Evolutionary conservation across 1,140 invertebrate species (phyloP).

Genomic region (Oppia nitens): DNA sequence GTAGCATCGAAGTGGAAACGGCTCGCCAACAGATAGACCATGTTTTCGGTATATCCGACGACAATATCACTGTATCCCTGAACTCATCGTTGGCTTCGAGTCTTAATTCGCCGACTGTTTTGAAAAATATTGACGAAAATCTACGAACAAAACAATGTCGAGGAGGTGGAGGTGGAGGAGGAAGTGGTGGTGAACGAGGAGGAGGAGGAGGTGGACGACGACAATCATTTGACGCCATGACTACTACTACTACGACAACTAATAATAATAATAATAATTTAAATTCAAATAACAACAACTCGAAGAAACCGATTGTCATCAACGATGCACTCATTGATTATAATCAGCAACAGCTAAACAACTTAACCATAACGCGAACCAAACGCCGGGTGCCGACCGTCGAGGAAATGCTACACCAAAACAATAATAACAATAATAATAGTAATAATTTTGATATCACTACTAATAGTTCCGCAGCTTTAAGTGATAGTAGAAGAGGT

Average conservation of each 20-base stretch:
- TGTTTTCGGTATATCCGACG: slow-evolving; percentile 40
- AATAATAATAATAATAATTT: too few relatives aligned
- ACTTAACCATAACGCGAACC: not conserved
- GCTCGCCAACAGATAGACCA: slow-evolving; percentile 68
- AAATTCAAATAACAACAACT: too few relatives aligned
- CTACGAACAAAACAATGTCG: not conserved
- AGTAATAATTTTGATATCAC: too few relatives aligned
- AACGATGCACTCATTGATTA: too few relatives aligned
- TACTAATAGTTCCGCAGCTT: too few relatives aligned
- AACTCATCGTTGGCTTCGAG: not conserved
- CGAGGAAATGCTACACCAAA: not conserved
- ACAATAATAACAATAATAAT: not conserved
- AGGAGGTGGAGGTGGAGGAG: not conserved
- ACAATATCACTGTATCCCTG: not conserved
- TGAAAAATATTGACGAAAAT: not conserved
- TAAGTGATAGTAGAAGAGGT: too few relatives aligned
- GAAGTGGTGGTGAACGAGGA: not conserved
- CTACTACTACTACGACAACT: not conserved
- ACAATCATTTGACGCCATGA: not conserved
- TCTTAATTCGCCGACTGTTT: not conserved
- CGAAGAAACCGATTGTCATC: too few relatives aligned
- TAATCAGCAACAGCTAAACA: too few relatives aligned
- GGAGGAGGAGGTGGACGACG: not conserved
- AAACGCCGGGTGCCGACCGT: not conserved
- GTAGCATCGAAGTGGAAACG: slow-evolving; percentile 66